phyloP scores from a whole-genome alignment of 2,113 vertebrate genomes.

The Turdus rufiventris region DNA sequence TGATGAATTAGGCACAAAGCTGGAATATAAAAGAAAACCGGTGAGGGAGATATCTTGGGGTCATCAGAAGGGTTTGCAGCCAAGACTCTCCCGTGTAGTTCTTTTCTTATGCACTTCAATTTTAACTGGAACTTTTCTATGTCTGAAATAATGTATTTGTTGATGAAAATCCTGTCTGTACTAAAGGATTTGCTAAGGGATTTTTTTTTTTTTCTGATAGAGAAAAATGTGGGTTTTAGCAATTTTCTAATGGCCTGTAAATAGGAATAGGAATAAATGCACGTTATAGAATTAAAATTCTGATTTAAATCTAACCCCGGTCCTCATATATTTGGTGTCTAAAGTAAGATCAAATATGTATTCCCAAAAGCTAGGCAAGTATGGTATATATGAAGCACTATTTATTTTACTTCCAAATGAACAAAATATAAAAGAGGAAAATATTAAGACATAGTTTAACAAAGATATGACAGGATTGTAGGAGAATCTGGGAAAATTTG shows the following conservation, averaged over 20 bases:
- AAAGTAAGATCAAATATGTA: not conserved
- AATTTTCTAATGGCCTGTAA: not conserved
- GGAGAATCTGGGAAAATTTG: not conserved
- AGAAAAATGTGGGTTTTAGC: not conserved
- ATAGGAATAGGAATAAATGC: not conserved
- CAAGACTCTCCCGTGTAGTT: not conserved
- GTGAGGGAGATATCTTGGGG: not conserved
- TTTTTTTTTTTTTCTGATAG: not conserved
- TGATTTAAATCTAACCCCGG: not conserved
- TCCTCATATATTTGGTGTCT: not conserved
- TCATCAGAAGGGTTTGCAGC: not conserved
- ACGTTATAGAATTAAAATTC: not conserved
- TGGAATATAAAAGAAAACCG: not conserved
- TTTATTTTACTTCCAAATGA: not conserved
- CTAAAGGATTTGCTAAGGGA: not conserved
- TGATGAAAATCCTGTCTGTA: not conserved
- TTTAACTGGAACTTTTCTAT: not conserved
- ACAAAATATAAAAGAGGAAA: not conserved
- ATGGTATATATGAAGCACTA: not conserved
- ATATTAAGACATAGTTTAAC: not conserved
- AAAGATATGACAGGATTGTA: not conserved
- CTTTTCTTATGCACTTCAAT: not conserved
- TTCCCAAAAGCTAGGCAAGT: not conserved
- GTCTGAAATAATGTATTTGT: not conserved
- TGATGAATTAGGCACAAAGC: not conserved